phyloP scores from a whole-genome alignment of 2,888 invertebrate species.

The Xanthorhoe designata region DNA sequence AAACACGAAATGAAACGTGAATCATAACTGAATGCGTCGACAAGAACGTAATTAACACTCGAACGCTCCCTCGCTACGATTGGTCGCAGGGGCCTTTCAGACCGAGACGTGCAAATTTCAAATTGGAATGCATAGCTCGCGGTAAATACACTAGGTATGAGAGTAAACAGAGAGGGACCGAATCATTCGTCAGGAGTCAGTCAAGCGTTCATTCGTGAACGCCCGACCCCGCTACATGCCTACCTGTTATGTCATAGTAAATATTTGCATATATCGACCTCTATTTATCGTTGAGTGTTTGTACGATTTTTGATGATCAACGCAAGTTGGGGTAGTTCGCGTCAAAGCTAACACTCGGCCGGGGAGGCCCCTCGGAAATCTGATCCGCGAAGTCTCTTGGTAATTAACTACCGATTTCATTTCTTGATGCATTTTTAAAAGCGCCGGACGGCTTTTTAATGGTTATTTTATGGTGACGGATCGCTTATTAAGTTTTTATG shows the following conservation, averaged over 20 bases:
- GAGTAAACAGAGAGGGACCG: conserved; percentile 58
- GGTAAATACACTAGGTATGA: conserved; percentile 61
- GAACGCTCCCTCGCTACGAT: conserved; percentile 56
- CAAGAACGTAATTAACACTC: conserved; percentile 81
- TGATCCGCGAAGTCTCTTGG: conserved; percentile 81
- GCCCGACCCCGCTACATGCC: conserved; percentile 63
- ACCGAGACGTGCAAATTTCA: conserved; percentile 70
- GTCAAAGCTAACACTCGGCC: conserved; percentile 50
- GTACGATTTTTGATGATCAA: conserved; percentile 49
- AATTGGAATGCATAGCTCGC: conserved; percentile 69
- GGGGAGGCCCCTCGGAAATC: conserved; percentile 68
- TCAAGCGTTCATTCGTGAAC: conserved; percentile 79
- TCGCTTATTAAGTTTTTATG: conserved; percentile 85
- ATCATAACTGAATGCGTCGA: conserved; percentile 63
- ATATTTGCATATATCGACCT: conserved; percentile 81
- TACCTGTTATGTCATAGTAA: conserved; percentile 78
- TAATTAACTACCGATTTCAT: conserved; percentile 84
- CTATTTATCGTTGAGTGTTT: conserved; percentile 47
- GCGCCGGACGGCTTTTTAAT: conserved; percentile 84
- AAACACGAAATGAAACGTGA: conserved; percentile 57
- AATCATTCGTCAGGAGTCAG: conserved; percentile 79
- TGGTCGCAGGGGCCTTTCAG: conserved; percentile 60
- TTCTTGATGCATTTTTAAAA: conserved; percentile 85
- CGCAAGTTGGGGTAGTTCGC: conserved; percentile 44
- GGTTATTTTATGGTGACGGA: conserved; percentile 85